Percentiles rank a stretch among this genome's conserved stretches.
Conservation (phyloP, 2,888 invertebrate species). For the Pyrochroa serraticornis region DNA sequence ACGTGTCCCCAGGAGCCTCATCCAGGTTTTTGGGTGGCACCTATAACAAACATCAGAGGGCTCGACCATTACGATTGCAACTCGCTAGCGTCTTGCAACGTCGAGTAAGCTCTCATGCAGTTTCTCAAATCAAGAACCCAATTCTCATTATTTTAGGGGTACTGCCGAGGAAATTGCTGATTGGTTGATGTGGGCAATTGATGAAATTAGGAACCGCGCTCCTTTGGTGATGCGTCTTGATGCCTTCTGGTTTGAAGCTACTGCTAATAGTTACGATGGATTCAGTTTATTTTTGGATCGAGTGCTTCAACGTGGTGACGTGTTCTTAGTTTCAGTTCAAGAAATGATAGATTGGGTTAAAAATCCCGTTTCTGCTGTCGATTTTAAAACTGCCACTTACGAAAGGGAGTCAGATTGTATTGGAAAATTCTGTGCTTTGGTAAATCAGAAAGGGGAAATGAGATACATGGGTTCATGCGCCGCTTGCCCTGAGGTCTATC, state of each 20-base stretch:
- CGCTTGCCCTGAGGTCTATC: slow-evolving; percentile 56
- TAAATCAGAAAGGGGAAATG: slow-evolving; percentile 35
- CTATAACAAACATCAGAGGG: slow-evolving; percentile 66
- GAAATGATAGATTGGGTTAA: slow-evolving; percentile 57
- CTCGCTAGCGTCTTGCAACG: slow-evolving; percentile 63
- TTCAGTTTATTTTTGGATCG: slow-evolving; percentile 52
- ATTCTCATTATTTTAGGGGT: slow-evolving; percentile 41
- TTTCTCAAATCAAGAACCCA: slow-evolving; percentile 39
- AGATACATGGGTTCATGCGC: slow-evolving; percentile 56
- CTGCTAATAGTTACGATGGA: slow-evolving; percentile 46
- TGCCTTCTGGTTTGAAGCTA: slow-evolving; percentile 58
- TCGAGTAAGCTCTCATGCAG: slow-evolving; percentile 54
- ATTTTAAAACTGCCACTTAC: slow-evolving; percentile 33
- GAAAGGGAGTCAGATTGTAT: slow-evolving; percentile 34
- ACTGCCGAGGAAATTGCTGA: slow-evolving; percentile 48
- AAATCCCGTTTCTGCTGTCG: slow-evolving; percentile 49
- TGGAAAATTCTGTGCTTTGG: slow-evolving; percentile 42
- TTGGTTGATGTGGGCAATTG: slow-evolving; percentile 59
- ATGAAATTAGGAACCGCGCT: slow-evolving; percentile 49
- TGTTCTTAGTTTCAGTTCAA: slow-evolving; percentile 56
- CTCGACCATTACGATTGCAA: slow-evolving; percentile 60
- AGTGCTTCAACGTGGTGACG: slow-evolving; percentile 47
- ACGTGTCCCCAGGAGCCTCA: slow-evolving; percentile 65
- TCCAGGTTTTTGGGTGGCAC: slow-evolving; percentile 70
- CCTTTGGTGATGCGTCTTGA: slow-evolving; percentile 14